A percentile compares a stretch with the other conserved stretches of the same genome.
phyloP scores from a whole-genome alignment of 2,888 invertebrate species.

The Andrena praecox region DNA sequence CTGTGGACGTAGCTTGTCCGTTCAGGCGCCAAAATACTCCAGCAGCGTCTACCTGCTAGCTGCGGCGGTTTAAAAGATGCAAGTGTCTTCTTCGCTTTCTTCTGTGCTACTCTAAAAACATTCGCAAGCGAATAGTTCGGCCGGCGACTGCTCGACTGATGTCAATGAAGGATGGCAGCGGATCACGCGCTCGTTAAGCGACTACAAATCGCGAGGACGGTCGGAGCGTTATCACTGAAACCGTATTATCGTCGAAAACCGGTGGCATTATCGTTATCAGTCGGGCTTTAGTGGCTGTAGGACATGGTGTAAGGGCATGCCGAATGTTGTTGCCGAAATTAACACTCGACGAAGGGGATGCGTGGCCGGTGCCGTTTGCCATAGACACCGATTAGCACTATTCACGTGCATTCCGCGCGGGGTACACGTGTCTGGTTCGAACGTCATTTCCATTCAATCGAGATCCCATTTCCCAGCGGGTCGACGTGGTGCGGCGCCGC shows the following conservation, averaged over 20 bases:
- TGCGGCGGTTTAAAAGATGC: not conserved
- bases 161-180: not conserved
- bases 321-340: slow-evolving; percentile 75
- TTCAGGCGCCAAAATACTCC: not conserved
- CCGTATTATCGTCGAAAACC: slow-evolving; percentile 49
- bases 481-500: slow-evolving; percentile 13
- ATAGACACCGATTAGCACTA: slow-evolving; percentile 78
- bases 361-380: slow-evolving; percentile 67
- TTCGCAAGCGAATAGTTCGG: not conserved
- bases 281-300: slow-evolving; percentile 57
- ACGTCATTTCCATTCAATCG: slow-evolving; percentile 80
- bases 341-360: slow-evolving; percentile 71
- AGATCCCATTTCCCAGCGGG: slow-evolving; percentile 79
- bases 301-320: slow-evolving; percentile 73
- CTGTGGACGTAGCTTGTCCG: not conserved
- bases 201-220: slow-evolving; percentile 16
- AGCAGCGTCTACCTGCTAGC: not conserved
- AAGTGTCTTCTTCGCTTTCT: not conserved
- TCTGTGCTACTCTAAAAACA: not conserved
- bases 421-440: slow-evolving; percentile 76
- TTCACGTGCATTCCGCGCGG: slow-evolving; percentile 75
- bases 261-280: slow-evolving; percentile 65
- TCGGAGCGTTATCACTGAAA: slow-evolving; percentile 22
- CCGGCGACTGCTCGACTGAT: not conserved
- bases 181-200: not conserved